phyloP scores from a whole-genome alignment of 2,113 vertebrate genomes.

The Sander lucioperca region DNA sequence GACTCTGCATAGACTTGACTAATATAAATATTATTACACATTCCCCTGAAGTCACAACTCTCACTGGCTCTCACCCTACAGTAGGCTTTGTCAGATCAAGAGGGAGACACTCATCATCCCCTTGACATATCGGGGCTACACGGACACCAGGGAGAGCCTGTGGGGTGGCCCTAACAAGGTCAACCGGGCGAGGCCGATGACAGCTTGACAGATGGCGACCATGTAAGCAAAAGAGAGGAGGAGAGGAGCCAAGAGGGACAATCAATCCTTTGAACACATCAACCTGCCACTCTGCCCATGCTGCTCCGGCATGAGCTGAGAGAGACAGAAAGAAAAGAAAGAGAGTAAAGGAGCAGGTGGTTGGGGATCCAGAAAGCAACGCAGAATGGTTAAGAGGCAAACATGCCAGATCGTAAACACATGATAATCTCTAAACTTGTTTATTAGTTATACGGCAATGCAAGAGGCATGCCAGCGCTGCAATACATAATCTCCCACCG shows the following conservation, averaged over 20 bases:
- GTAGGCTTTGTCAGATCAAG: slow-evolving; percentile 37
- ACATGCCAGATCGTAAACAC: slow-evolving; percentile 82
- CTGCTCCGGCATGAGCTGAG: not conserved
- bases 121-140: slow-evolving; percentile 75
- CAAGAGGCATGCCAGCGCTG: slow-evolving; percentile 39
- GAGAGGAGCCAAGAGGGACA: slow-evolving; percentile 25
- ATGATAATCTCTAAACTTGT: slow-evolving; percentile 79
- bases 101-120: slow-evolving; percentile 71
- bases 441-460: slow-evolving; percentile 73
- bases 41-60: slow-evolving; percentile 53
- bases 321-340: not conserved
- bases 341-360: slow-evolving; percentile 16
- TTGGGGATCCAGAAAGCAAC: slow-evolving; percentile 7
- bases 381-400: slow-evolving; percentile 28
- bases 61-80: slow-evolving; percentile 34
- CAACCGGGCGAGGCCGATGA: slow-evolving; percentile 66
- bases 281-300: slow-evolving; percentile 22
- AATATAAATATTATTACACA: slow-evolving; percentile 73
- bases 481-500: slow-evolving; percentile 1
- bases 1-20: slow-evolving; percentile 35
- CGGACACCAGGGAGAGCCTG: slow-evolving; percentile 9
- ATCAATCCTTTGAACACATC: slow-evolving; percentile 32
- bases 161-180: slow-evolving; percentile 74
- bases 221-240: slow-evolving; percentile 52
- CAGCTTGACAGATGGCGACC: slow-evolving; percentile 77